Evolutionary conservation across 2,113 vertebrate genomes (phyloP), one percentile per base, ranked within the genome.

Genomic region (Chionis minor): DNA sequence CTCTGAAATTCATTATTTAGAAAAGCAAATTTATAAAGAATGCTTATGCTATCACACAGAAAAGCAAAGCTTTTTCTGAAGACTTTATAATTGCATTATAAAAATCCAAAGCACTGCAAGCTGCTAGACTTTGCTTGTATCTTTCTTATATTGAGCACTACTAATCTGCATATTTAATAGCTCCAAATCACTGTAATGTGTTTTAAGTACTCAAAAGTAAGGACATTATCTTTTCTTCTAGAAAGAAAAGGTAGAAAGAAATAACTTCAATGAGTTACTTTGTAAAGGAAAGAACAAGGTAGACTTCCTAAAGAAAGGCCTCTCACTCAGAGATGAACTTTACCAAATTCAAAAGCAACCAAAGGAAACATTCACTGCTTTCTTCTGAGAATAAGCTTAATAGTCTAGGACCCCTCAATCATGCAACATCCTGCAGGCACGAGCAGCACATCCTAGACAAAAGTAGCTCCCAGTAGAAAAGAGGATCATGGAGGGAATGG

Each of bases 181-280:
- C 33, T 81, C 42, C 47, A 81, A 32, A 81, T 33, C 42, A 70
- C 66, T 38, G 30, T n/a, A 71, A 58, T 12, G 19, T 12, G 21
- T 85, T 91, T 71, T 42, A 71, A 47, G 55, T 65, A 73, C 33
- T 81, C 44, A 81, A 55, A 93, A 73, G 79, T 51, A 73, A 75
- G 89, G 78, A 80, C 8, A 12, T 44, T 26, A 59, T 33, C 61
- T 65, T 89, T 93, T 81, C 81, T 92, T 77, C 70, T 73, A 62
- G 45, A 79, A 65, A 77, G n/a, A 82, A 92, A 88, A 92, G 32
- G 61, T 65, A 67, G 32, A 86, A 96, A 91, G 89, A 90, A 97
- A 80, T 28, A 88, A 51, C 47, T 93, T 74, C 67, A 81, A 9
- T 86, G 47, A 65, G 22, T 59, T 72, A 67, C 67, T 84, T 59